Conservation (phyloP, 2,888 invertebrate species). For the Scaptomyza reducta region DNA sequence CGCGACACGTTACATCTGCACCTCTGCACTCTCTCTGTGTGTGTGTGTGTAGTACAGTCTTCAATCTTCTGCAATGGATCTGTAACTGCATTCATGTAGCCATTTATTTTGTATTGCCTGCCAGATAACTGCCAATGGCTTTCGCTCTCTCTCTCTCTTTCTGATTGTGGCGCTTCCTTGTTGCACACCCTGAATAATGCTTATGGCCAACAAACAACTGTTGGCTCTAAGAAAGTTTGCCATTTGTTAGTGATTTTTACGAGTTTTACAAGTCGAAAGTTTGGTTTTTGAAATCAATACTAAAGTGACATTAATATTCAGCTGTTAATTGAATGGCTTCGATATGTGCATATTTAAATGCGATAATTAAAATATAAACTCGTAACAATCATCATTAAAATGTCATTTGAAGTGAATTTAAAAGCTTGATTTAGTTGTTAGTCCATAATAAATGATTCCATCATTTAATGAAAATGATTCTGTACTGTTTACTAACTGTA, state of each 20-base stretch:
- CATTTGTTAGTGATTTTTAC: slow-evolving; percentile 30
- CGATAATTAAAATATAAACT: neutral
- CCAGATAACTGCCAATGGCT: slow-evolving; percentile 61
- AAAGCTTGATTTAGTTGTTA: neutral
- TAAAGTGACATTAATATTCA: slow-evolving; percentile 20
- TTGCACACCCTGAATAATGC: slow-evolving; percentile 18
- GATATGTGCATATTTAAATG: neutral
- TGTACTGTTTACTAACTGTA: slow-evolving; percentile 39
- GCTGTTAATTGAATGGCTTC: slow-evolving; percentile 10
- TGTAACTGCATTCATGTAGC: slow-evolving; percentile 67
- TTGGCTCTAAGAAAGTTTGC: slow-evolving; percentile 14
- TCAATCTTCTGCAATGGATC: slow-evolving; percentile 69
- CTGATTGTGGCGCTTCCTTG: slow-evolving; percentile 22
- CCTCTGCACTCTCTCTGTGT: slow-evolving; percentile 11
- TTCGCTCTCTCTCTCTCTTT: slow-evolving; percentile 1
- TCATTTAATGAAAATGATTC: slow-evolving; percentile 27
- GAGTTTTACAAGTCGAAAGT: slow-evolving; percentile 14
- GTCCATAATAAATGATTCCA: neutral
- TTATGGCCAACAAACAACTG: slow-evolving; percentile 35
- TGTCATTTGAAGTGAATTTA: neutral
- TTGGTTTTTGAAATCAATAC: slow-evolving; percentile 10
- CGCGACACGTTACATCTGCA: slow-evolving; percentile 58
- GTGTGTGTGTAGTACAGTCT: slow-evolving; percentile 33
- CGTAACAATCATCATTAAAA: neutral
- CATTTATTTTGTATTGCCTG: slow-evolving; percentile 65